These are phyloP conservation scores for Danaus melanippus DNA, from an alignment of 1,140 invertebrate genomes.

Conservation along the genomic window DNA sequence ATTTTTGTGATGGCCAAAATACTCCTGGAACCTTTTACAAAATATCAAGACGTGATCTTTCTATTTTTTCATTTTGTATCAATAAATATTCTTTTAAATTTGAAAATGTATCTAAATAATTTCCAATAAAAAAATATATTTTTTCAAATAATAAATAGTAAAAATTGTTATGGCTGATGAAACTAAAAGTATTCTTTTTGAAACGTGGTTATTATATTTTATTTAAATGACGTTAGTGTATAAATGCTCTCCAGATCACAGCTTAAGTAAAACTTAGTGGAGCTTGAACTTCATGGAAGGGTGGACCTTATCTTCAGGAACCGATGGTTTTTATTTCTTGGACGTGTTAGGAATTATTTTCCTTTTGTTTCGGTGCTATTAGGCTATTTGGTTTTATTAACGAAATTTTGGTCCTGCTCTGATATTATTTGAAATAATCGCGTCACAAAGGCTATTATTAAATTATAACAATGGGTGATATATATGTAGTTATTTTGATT, in stretches of 20 bases:
- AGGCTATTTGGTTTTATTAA: conserved; percentile 21
- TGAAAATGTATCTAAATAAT: too few species aligned
- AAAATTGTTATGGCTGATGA: too few species aligned
- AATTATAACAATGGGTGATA: too few species aligned
- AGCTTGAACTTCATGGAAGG: conserved; percentile 23
- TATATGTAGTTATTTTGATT: too few species aligned
- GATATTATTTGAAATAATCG: too few species aligned
- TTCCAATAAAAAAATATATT: too few species aligned
- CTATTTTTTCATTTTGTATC: too few species aligned
- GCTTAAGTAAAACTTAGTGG: conserved; percentile 21
- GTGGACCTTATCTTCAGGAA: conserved; percentile 24
- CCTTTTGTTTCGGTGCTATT: conserved; percentile 24
- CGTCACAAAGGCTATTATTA: too few species aligned
- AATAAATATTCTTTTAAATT: too few species aligned
- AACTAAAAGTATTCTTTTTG: too few species aligned
- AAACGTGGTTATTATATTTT: conserved; percentile 1
- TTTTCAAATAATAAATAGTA: too few species aligned
- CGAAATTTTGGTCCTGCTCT: neutral
- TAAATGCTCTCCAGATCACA: conserved; percentile 6
- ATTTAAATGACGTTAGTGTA: conserved; percentile 9
- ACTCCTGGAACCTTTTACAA: conserved; percentile 1
- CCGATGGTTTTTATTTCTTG: conserved; percentile 29
- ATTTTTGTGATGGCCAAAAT: neutral
- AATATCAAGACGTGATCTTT: neutral
- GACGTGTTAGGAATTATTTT: conserved; percentile 30